Base-by-base conservation (phyloP, 1,140 invertebrate species). In the Chironomus tepperi region DNA sequence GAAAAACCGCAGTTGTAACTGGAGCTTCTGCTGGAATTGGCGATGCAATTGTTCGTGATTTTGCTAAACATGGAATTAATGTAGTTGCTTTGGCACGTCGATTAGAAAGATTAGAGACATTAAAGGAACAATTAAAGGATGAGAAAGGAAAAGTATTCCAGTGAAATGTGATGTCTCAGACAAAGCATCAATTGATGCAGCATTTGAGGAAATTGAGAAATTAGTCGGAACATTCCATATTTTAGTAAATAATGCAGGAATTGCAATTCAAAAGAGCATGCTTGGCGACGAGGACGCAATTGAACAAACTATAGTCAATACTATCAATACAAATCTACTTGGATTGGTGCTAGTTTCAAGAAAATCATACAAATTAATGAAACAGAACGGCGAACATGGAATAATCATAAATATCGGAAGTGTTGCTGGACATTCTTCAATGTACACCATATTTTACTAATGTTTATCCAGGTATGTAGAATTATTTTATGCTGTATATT, bases 181-280 rank as follows among this genome's bases (percentile, higher is more conserved):
- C 9, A 87, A 90, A 77, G 84, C 87, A 12, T 87, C 91, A 3
- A 87, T 94, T 42, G 74, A 86, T 5, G 79, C 82, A 18, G 86
- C 90, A 42, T 93, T 94, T 77, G 78, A 85, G 70, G 88, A 87
- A 85, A 83, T 88, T 3, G 83, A 87, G 34, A 79, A 84, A 0
- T 84, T 85, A 0, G 81, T 89, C 19, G 90, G 89, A 2, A 87
- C 88, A 1, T 83, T 91, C 0, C 87, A 93, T 78, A 83, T 93
- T 3, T 82, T 92, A 47, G 83, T 94, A 47, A 94, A 92, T 80
- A 92, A 91, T 81, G 91, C 92, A 15, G 92, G 89, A 1, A 78
- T 89, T 1, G 24, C 21, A 7, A 73, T 16, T 21, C 34, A 24
- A 15, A 15, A 15, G 7, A 7, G 5, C 12, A 72, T 72, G 19